Conservation (phyloP, 2,888 invertebrate genomes). For the Tholera decimalis region DNA sequence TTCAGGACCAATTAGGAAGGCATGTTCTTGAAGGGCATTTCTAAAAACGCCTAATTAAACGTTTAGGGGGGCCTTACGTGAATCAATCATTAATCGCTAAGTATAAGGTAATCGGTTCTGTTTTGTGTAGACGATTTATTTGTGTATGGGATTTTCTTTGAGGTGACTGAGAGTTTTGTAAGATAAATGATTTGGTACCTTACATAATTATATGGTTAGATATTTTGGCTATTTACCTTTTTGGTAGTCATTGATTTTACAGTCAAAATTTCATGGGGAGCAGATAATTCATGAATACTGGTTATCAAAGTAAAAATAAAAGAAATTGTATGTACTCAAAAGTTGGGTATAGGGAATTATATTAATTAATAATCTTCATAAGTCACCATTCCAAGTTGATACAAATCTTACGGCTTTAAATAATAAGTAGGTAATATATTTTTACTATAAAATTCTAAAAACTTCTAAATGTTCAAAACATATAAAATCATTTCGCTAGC, state of each 20-base stretch:
- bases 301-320: no score
- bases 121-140: constrained; percentile 26
- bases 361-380: no score
- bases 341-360: no score
- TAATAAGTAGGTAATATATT: no score
- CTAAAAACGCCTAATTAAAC: constrained; percentile 54
- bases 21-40: constrained; percentile 51
- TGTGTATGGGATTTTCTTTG: constrained; percentile 23
- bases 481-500: no score
- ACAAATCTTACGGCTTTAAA: no score
- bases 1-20: constrained; percentile 67
- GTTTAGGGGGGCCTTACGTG: constrained; percentile 38
- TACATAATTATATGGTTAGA: background rate
- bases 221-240: background rate
- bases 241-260: background rate
- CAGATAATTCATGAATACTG: background rate
- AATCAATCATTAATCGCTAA: constrained; percentile 46
- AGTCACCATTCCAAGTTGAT: no score
- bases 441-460: no score
- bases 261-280: background rate
- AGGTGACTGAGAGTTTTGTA: constrained; percentile 17
- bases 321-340: no score
- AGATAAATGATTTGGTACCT: constrained; percentile 14
- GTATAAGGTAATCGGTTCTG: constrained; percentile 31
- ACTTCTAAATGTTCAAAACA: no score